phyloP scores from a whole-genome alignment of 2,797 vertebrate species.

The Pseudochirops cupreus region DNA sequence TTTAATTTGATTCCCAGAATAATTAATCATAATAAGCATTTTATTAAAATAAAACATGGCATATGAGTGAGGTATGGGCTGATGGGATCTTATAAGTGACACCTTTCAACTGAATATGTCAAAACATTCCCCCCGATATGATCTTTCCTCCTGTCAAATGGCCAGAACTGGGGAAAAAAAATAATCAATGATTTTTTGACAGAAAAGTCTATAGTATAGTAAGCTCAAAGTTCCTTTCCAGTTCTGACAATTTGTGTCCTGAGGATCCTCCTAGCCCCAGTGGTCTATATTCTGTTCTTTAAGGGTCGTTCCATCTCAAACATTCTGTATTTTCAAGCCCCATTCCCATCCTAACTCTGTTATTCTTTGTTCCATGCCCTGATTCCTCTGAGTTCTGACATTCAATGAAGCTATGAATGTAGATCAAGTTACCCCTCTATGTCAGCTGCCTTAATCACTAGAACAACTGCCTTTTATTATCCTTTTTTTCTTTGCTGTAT shows the following conservation, averaged over 20 bases:
- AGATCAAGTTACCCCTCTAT: slow-evolving; percentile 48
- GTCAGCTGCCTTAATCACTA: slow-evolving; percentile 54
- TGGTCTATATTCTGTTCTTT: neutral
- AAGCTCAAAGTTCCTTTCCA: neutral
- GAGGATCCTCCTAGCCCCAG: neutral
- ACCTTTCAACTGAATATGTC: neutral
- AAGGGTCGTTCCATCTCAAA: neutral
- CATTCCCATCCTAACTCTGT: neutral
- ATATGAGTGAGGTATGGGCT: neutral
- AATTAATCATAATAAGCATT: neutral
- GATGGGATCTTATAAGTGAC: neutral
- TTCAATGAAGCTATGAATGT: slow-evolving; percentile 17
- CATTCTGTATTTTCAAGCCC: neutral
- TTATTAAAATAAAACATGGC: neutral
- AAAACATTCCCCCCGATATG: neutral
- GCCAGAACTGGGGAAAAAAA: neutral
- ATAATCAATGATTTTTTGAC: neutral
- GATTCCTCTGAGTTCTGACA: slow-evolving; percentile 8
- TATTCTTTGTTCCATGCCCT: neutral
- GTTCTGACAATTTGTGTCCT: neutral
- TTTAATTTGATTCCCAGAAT: neutral
- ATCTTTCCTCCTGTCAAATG: neutral
- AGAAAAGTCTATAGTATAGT: neutral
- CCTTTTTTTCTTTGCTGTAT: slow-evolving; percentile 48
- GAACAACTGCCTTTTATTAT: slow-evolving; percentile 47